Percentiles rank a stretch among this genome's conserved stretches.
Conservation (phyloP, 1,140 invertebrate genomes). For the Ceratina calcarata region DNA sequence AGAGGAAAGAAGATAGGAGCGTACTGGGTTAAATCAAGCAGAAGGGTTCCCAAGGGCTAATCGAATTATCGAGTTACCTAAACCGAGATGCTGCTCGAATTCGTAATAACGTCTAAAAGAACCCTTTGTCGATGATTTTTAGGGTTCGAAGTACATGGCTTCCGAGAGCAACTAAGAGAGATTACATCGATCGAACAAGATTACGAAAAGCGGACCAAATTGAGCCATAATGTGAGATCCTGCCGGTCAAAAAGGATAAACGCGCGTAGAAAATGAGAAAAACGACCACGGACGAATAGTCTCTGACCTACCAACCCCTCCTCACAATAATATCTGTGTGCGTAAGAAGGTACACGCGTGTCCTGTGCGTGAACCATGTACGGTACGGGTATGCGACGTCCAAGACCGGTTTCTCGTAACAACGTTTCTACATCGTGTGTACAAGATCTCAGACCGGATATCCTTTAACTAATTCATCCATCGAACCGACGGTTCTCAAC, state of each 20-base stretch:
- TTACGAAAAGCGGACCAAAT: conserved; percentile 67
- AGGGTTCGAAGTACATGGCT: conserved; percentile 51
- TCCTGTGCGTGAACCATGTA: not conserved
- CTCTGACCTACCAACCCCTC: conserved; percentile 9
- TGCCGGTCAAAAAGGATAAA: conserved; percentile 56
- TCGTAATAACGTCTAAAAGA: conserved; percentile 56
- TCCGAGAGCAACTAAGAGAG: conserved; percentile 44
- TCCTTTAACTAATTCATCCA: conserved; percentile 75
- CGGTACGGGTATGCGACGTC: conserved; percentile 40
- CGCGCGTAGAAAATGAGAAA: conserved; percentile 64
- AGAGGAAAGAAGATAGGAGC: not conserved
- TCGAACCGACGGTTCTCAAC: conserved; percentile 58
- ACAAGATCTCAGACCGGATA: conserved; percentile 68
- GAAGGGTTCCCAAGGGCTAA: conserved; percentile 46
- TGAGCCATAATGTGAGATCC: conserved; percentile 65
- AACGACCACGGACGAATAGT: conserved; percentile 44
- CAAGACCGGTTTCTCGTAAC: conserved; percentile 77
- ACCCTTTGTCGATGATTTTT: conserved; percentile 49
- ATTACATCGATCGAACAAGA: conserved; percentile 68
- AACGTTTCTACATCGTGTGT: conserved; percentile 76
- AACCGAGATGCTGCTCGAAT: conserved; percentile 59
- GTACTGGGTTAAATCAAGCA: conserved; percentile 26
- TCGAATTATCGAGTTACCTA: conserved; percentile 64
- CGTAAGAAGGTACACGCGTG: not conserved
- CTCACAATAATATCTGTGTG: not conserved